phyloP scores from a whole-genome alignment of 2,113 vertebrate genomes.

The Pituophis catenifer region DNA sequence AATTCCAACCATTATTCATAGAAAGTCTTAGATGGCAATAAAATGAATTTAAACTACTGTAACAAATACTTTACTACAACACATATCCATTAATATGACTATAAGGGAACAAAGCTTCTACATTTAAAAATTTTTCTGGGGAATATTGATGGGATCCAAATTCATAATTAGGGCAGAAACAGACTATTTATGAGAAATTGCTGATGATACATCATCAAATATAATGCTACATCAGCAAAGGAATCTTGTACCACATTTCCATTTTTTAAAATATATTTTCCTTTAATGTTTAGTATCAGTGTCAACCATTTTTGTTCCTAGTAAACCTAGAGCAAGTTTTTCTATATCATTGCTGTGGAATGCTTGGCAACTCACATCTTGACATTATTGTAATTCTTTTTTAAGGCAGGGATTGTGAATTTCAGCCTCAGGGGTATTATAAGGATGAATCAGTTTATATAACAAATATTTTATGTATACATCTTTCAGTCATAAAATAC shows the following conservation, averaged over 20 bases:
- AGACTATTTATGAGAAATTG: neutral
- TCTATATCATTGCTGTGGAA: neutral
- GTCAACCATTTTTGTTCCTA: neutral
- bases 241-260: neutral
- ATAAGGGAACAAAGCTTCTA: neutral
- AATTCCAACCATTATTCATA: too few species aligned
- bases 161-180: neutral
- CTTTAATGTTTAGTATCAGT: neutral
- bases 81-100: neutral
- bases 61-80: neutral
- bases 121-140: neutral
- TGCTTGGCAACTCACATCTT: constrained; percentile 2
- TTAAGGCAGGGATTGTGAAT: neutral
- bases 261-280: neutral
- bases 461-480: constrained; percentile 16
- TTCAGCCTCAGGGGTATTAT: neutral
- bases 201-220: neutral
- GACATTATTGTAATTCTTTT: constrained; percentile 3
- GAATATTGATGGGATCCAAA: neutral
- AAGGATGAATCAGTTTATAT: constrained; percentile 14
- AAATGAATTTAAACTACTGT: neutral
- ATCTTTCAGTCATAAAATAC: constrained; percentile 19
- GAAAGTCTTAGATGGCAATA: neutral
- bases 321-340: neutral
- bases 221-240: neutral